These are phyloP conservation scores for Falcunculus frontatus DNA, from an alignment of 2,113 vertebrate species.

Conservation along the genomic window DNA sequence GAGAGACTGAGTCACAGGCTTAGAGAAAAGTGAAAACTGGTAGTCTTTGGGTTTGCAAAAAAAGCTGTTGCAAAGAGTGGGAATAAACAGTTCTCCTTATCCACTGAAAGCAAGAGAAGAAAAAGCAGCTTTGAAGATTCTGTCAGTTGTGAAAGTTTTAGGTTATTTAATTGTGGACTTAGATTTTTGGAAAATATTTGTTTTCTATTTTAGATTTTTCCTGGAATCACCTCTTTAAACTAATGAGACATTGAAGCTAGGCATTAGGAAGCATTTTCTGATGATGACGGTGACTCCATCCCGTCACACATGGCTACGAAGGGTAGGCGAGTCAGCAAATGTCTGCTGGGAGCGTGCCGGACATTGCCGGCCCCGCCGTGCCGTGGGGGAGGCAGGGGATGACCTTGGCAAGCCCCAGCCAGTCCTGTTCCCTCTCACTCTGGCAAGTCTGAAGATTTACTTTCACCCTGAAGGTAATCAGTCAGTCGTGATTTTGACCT, in stretches of 20 bases:
- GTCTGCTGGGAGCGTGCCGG: not conserved
- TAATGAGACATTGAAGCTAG: conserved; percentile 15
- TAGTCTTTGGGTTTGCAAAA: not conserved
- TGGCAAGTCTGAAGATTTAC: not conserved
- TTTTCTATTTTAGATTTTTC: not conserved
- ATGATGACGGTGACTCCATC: not conserved
- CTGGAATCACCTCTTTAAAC: not conserved
- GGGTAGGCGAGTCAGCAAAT: not conserved
- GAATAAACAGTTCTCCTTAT: not conserved
- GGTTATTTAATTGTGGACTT: not conserved
- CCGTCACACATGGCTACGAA: not conserved
- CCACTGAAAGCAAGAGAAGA: not conserved
- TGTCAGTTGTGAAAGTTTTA: not conserved
- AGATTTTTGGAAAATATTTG: not conserved
- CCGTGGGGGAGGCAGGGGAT: not conserved
- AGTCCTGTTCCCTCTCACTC: not conserved
- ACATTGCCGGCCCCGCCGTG: rapidly evolving
- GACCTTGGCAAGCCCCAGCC: not conserved
- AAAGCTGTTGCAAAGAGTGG: not conserved
- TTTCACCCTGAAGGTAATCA: conserved; percentile 46
- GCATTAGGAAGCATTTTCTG: not conserved
- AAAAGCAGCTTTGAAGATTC: not conserved
- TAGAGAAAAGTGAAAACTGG: not conserved
- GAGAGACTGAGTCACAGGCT: not conserved
- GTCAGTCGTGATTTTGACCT: conserved; percentile 50